Evolutionary conservation across 2,113 vertebrate genomes (phyloP), one percentile per base, ranked within the genome.

Genomic region (Sinocyclocheilus grahami): DNA sequence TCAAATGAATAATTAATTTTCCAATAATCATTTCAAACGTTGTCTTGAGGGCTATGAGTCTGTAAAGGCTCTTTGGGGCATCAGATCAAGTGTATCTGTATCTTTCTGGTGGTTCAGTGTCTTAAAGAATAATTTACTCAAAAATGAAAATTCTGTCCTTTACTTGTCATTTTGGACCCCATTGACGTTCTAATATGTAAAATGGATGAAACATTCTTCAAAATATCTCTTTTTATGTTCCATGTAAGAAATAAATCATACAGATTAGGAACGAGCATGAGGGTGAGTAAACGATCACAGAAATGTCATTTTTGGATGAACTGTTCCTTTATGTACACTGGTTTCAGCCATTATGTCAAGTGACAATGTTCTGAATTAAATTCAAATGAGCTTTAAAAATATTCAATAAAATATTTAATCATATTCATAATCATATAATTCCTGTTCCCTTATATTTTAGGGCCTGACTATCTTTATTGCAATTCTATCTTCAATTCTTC

Each of bases 1-100:
- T 87, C 55, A 78, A 89, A 92, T 91, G 42, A 92, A 93, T 92
- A 87, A 90, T 90, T 90, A 33, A 92, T 81, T 88, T 62, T 87
- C 27, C 63, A 86, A 76, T 89, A 82, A 9, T 84, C 82, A 83
- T 87, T 81, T 71, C 60, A 90, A 91, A 87, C 60, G 55, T 88
- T 30, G 83, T 82, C 60, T 53, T 18, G 18, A 60, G 33, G 13
- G 58, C 0, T 62, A 27, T 27, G 37, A 74, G 37, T n/a, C 20
- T 1, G 37, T 37, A 67, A 67, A 60, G 85, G n/a, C 74, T 58
- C 20, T 51, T 87, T 16, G 24, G 60, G 39, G 16, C 53, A 55
- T 77, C 67, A 82, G 71, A 65, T 55, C 4, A 72, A 39, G 18
- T 2, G 18, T 22, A 10, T 33, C 30, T 71, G 67, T 39, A 20